These are phyloP conservation scores for Acomys russatus DNA, from an alignment of 2,797 vertebrate genomes.

Conservation along the genomic window DNA sequence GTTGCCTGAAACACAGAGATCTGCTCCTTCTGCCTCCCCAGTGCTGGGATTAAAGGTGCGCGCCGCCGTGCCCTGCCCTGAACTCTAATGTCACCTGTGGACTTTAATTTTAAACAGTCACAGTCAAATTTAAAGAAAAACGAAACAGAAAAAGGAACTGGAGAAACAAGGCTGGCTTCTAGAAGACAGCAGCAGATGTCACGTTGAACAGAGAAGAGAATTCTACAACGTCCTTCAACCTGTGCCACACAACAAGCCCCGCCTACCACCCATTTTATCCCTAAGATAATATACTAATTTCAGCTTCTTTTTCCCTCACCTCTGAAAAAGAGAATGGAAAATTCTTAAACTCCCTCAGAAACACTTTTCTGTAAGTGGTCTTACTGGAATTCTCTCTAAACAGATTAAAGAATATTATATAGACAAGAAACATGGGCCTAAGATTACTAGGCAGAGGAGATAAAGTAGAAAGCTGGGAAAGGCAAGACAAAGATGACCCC, in stretches of 20 bases:
- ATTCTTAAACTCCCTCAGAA: conserved; percentile 33
- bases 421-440: not conserved
- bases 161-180: not conserved
- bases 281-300: not conserved
- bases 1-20: not conserved
- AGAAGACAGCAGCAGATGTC: conserved; percentile 17
- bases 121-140: not conserved
- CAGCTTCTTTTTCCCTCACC: conserved; percentile 9
- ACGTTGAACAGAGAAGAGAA: not conserved
- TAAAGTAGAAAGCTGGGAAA: not conserved
- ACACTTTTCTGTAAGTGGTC: conserved; percentile 53
- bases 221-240: not conserved
- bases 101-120: conserved; percentile 43
- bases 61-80: fast-evolving
- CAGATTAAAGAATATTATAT: conserved; percentile 38
- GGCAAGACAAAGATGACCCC: not conserved
- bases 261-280: not conserved
- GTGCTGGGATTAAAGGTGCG: not conserved
- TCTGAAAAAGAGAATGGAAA: conserved; percentile 11
- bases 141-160: not conserved
- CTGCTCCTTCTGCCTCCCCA: not conserved
- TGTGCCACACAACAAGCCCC: not conserved
- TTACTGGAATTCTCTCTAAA: conserved; percentile 57
- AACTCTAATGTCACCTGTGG: not conserved
- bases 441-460: not conserved